Conservation (phyloP, 2,888 invertebrate genomes). For the Phortica okadai region DNA sequence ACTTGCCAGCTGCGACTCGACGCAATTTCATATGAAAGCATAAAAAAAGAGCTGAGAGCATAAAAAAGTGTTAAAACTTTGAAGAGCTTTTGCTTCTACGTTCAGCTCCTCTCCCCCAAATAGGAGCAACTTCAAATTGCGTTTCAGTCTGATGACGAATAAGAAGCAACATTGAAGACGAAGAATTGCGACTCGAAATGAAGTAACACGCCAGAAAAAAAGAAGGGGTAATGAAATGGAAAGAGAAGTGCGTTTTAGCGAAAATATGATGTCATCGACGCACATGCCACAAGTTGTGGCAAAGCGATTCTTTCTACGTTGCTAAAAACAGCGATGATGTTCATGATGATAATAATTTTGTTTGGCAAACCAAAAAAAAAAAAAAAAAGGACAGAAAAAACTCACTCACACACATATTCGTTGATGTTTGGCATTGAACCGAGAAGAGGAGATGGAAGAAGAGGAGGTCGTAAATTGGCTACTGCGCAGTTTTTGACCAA, state of each 20-base stretch:
- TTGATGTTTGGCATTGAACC: not conserved
- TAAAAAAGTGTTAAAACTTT: too few relatives aligned
- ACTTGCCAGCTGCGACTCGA: too few relatives aligned
- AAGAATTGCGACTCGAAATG: slow-evolving; percentile 14
- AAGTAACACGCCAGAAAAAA: slow-evolving; percentile 32
- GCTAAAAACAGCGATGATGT: slow-evolving; percentile 1
- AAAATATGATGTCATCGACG: slow-evolving; percentile 5
- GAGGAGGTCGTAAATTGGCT: not conserved
- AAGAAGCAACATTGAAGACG: too few relatives aligned
- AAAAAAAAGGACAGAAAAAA: not conserved
- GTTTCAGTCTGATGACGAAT: too few relatives aligned
- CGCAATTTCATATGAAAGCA: too few relatives aligned
- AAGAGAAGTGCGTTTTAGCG: slow-evolving; percentile 19
- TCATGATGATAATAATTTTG: not conserved
- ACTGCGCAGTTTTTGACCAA: slow-evolving; percentile 8
- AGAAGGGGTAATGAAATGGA: slow-evolving; percentile 16
- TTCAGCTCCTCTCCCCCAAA: too few relatives aligned
- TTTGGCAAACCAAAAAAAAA: not conserved
- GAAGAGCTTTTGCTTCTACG: too few relatives aligned
- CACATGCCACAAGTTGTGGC: slow-evolving; percentile 19
- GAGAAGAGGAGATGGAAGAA: not conserved
- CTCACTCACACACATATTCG: not conserved
- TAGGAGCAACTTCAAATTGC: too few relatives aligned
- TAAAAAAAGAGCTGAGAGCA: too few relatives aligned
- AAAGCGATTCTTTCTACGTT: not conserved